A percentile compares a stretch with the other conserved stretches of the same genome.
Conservation (phyloP, 2,888 invertebrate genomes). For the Hirtodrosophila confusa region DNA sequence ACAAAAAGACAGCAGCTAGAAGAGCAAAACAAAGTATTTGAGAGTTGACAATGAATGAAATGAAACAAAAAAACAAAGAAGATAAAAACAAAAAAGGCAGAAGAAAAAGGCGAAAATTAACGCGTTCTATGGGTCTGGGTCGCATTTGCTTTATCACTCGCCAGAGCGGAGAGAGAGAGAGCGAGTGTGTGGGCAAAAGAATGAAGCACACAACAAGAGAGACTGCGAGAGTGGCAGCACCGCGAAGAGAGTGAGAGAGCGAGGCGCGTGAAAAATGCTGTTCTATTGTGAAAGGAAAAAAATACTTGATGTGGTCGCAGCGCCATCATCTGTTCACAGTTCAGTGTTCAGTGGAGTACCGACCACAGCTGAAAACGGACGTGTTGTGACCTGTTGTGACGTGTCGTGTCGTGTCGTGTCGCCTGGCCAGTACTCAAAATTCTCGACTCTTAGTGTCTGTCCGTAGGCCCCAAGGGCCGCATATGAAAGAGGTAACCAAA, state of each 20-base stretch:
- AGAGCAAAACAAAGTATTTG: constrained; percentile 7
- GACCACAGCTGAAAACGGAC: constrained; percentile 82
- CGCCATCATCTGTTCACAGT: constrained; percentile 38
- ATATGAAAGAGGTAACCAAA: constrained; percentile 6
- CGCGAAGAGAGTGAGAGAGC: constrained; percentile 27
- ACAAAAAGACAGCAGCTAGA: neutral
- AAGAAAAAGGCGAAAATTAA: constrained; percentile 56
- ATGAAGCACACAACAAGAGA: neutral
- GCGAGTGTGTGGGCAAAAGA: constrained; percentile 9
- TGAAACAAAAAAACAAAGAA: constrained; percentile 1
- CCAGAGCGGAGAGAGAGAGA: constrained; percentile 10
- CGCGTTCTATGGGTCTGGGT: constrained; percentile 39
- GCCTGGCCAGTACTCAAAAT: constrained; percentile 26
- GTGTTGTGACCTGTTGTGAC: constrained; percentile 59
- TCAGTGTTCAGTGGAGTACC: constrained; percentile 79
- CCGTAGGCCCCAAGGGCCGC: constrained; percentile 20
- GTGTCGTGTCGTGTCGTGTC: constrained; percentile 20
- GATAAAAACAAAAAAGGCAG: constrained; percentile 13
- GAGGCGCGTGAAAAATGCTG: constrained; percentile 29
- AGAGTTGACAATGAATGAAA: constrained; percentile 52
- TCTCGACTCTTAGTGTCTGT: constrained; percentile 26
- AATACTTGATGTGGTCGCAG: constrained; percentile 47
- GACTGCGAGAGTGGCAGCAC: constrained; percentile 5
- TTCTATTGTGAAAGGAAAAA: constrained; percentile 49
- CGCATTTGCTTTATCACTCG: constrained; percentile 49